These are phyloP conservation scores for Acanthisitta chloris DNA, from an alignment of 2,113 vertebrate genomes.

Conservation along the genomic window DNA sequence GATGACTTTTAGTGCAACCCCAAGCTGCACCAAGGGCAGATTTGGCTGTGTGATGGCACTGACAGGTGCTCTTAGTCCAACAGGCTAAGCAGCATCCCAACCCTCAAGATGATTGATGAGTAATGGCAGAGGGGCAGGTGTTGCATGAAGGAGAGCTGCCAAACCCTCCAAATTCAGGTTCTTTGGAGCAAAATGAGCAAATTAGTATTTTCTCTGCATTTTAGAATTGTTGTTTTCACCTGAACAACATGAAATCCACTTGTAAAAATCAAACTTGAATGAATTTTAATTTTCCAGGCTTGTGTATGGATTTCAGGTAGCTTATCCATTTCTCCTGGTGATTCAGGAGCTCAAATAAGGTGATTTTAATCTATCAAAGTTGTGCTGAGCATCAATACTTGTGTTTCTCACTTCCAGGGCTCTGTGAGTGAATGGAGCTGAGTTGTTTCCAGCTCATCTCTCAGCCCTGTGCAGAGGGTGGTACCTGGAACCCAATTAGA, in stretches of 20 bases:
- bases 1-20: background rate
- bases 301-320: rapidly evolving
- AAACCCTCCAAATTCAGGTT: background rate
- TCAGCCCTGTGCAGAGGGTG: background rate
- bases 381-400: background rate
- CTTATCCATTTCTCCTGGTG: rapidly evolving
- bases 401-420: background rate
- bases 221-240: too few relatives aligned
- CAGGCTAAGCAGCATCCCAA: background rate
- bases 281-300: background rate
- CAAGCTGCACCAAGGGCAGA: background rate
- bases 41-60: background rate
- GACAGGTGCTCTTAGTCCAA: background rate
- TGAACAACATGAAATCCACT: rapidly evolving
- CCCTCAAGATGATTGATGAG: background rate
- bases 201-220: background rate
- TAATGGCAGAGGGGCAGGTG: rapidly evolving
- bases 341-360: background rate
- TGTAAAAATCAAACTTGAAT: background rate
- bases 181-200: background rate
- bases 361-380: background rate
- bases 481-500: background rate
- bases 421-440: background rate
- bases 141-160: background rate
- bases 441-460: rapidly evolving